A percentile compares a stretch with the other conserved stretches of the same genome.
Evolutionary conservation across 2,113 vertebrate species (phyloP).

Genomic region (Litocranius walleri): DNA sequence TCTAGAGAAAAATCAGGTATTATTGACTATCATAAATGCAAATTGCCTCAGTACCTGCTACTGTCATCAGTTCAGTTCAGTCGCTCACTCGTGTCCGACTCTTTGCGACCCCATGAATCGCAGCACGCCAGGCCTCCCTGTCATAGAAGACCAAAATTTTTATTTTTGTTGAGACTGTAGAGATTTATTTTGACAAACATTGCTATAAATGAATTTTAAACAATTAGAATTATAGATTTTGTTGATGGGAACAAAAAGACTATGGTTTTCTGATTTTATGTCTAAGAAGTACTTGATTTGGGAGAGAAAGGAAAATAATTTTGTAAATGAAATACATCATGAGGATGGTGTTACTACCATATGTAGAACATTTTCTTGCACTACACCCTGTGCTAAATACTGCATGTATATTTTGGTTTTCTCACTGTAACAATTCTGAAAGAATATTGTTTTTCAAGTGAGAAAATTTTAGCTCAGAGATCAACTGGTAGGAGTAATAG

Average conservation of each 20-base stretch:
- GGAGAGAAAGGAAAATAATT: not conserved
- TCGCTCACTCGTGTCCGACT: no score
- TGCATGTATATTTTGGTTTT: not conserved
- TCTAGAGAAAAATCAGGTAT: not conserved
- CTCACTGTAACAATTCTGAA: not conserved
- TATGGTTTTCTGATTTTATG: not conserved
- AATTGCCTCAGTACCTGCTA: not conserved
- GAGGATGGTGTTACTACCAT: not conserved
- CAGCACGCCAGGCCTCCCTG: no score
- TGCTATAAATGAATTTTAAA: not conserved
- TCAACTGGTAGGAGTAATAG: not conserved
- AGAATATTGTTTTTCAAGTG: not conserved
- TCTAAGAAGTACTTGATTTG: not conserved
- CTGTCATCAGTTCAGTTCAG: not conserved
- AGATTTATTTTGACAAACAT: not conserved
- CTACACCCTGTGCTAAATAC: not conserved
- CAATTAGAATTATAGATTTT: not conserved
- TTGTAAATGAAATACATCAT: not conserved
- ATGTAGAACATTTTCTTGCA: not conserved
- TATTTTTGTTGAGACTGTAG: not conserved
- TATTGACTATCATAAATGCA: not conserved
- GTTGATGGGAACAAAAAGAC: not conserved
- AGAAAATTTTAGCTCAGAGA: not conserved
- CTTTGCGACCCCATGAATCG: no score
- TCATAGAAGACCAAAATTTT: not conserved